Evolutionary conservation across 2,797 vertebrate genomes (phyloP), one percentile per base, ranked within the genome.

Genomic region (Gobio occitaniae): DNA sequence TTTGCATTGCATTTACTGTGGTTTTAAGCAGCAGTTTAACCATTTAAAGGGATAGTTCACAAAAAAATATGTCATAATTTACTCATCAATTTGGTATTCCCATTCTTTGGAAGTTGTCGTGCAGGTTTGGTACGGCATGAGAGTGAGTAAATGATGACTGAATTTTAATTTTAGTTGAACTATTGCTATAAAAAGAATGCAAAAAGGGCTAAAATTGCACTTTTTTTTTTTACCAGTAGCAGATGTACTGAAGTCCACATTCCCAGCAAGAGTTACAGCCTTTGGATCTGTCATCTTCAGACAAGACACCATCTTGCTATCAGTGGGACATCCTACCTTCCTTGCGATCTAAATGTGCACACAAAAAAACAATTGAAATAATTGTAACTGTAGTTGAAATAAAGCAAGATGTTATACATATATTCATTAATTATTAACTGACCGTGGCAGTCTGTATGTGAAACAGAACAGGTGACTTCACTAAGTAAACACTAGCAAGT

Each of bases 241-340:
- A 85, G 95, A 90, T 76, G 92, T 69, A 0, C 0, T 0, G 9
- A 97, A 0, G 0, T 82, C 32, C 75, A 96, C 1, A 15, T 88
- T 84, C 29, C 95, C 97, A 8, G 97, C 97, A 88, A 96, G 0
- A 0, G 96, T 97, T 83, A 99, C 54, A 0, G 50, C 0, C 0
- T 25, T 86, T 17, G 98, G 94, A 72, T 98, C 95, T 0, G 95
- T 93, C 78, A 88, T 29, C 63, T 93, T 97, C 83, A 99, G 90
- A 87, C 98, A 99, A 69, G 38, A n/a, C 19, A 91, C 95, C 96
- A 99, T 91, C 2, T 0, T 56, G 0, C 93, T 80, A 38, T 96
- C 92, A 0, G 86, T 92, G 13, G 95, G 94, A 84, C 98, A 99
- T 84, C 95, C 95, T 80, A 99, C 91, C 15, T 94, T 95, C 71